Evolutionary conservation across 2,888 invertebrate genomes (phyloP).

Genomic region (Coelinius sp.): DNA sequence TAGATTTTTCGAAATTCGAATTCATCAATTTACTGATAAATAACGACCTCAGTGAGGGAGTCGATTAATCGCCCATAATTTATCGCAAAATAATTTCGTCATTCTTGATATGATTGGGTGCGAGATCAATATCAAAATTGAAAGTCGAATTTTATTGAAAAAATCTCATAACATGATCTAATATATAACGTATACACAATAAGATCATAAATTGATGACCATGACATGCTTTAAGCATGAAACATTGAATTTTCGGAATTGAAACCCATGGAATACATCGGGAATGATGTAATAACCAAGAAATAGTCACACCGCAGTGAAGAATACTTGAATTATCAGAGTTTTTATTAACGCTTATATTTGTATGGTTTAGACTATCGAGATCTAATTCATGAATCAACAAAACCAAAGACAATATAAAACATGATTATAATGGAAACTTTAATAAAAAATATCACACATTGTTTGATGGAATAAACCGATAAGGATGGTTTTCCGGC

Average conservation of each 20-base stretch:
- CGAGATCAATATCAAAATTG: neutral
- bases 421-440: neutral
- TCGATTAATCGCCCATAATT: neutral
- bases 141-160: neutral
- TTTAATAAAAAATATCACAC: neutral
- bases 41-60: neutral
- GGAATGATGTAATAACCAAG: no score
- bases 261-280: no score
- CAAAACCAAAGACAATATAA: neutral
- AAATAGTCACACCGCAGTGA: no score
- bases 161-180: neutral
- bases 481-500: neutral
- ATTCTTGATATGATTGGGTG: neutral
- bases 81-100: neutral
- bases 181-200: no score
- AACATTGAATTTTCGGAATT: no score
- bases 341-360: neutral
- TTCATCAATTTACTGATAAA: no score
- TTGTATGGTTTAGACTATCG: neutral
- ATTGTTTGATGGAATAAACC: constrained; percentile 1
- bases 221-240: neutral
- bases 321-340: neutral
- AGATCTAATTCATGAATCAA: neutral
- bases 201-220: neutral
- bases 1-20: neutral